phyloP scores from a whole-genome alignment of 2,888 invertebrate genomes.

The Drosophila robusta region DNA sequence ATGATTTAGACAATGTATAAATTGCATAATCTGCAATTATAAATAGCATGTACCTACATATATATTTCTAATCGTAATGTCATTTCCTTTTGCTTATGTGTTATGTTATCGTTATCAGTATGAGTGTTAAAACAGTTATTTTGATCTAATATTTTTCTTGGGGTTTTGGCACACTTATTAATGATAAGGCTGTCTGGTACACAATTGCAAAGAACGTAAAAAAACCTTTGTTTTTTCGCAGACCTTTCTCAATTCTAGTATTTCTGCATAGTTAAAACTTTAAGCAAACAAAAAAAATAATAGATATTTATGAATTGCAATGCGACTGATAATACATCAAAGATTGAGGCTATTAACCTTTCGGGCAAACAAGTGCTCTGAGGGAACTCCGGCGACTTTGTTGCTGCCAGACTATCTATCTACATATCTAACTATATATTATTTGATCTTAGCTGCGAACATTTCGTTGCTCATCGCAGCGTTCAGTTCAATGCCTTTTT shows the following conservation, averaged over 20 bases:
- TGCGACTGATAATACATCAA: background rate
- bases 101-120: background rate
- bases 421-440: background rate
- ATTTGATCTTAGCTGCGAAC: background rate
- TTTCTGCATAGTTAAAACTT: no score
- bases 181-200: background rate
- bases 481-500: slow-evolving; percentile 36
- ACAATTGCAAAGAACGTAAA: background rate
- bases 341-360: background rate
- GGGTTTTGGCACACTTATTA: background rate
- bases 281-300: no score
- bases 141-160: background rate
- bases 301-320: no score
- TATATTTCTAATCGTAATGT: background rate
- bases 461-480: background rate
- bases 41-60: no score
- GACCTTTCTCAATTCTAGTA: background rate
- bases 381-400: background rate
- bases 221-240: background rate
- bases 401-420: background rate
- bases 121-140: background rate
- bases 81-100: background rate
- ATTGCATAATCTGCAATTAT: no score
- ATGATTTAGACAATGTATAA: background rate
- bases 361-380: background rate